A percentile compares a stretch with the other conserved stretches of the same genome.
Evolutionary conservation across 2,888 invertebrate genomes (phyloP).

Genomic region (Eupithecia centaureata): DNA sequence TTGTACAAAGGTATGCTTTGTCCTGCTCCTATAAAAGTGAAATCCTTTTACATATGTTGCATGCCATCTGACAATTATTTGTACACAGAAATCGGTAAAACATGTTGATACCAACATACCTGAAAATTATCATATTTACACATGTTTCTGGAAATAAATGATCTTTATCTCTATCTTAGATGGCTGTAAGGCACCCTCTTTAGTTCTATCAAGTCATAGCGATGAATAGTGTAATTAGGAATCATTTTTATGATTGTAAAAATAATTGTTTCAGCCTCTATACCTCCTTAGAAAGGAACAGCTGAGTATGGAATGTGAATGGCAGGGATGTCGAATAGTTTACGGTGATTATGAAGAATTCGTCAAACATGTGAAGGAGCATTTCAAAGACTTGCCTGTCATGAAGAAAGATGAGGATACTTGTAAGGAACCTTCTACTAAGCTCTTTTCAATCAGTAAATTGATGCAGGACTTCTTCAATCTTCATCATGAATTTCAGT

Average conservation of each 20-base stretch:
- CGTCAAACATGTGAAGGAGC: slow-evolving; percentile 83
- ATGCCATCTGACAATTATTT: too few species aligned
- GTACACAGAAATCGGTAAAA: too few species aligned
- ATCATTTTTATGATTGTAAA: background rate
- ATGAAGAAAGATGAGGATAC: slow-evolving; percentile 50
- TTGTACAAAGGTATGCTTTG: too few species aligned
- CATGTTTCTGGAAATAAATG: too few species aligned
- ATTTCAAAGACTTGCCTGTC: slow-evolving; percentile 75
- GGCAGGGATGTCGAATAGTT: slow-evolving; percentile 79
- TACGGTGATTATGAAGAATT: slow-evolving; percentile 76
- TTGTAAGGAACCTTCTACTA: slow-evolving; percentile 44
- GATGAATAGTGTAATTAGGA: background rate
- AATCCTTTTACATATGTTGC: too few species aligned
- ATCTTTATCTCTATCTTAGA: too few species aligned
- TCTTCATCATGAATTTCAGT: background rate
- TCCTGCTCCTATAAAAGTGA: too few species aligned
- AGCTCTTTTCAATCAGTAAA: background rate
- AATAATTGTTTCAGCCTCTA: slow-evolving; percentile 54
- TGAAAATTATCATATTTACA: too few species aligned
- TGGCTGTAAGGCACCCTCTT: too few species aligned
- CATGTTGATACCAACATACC: too few species aligned
- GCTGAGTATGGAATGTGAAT: slow-evolving; percentile 81
- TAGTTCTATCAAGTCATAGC: background rate
- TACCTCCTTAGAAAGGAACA: slow-evolving; percentile 56
- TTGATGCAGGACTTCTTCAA: background rate